Percentiles rank a stretch among this genome's conserved stretches.
phyloP scores from a whole-genome alignment of 2,888 invertebrate species.

The Pecten maximus region DNA sequence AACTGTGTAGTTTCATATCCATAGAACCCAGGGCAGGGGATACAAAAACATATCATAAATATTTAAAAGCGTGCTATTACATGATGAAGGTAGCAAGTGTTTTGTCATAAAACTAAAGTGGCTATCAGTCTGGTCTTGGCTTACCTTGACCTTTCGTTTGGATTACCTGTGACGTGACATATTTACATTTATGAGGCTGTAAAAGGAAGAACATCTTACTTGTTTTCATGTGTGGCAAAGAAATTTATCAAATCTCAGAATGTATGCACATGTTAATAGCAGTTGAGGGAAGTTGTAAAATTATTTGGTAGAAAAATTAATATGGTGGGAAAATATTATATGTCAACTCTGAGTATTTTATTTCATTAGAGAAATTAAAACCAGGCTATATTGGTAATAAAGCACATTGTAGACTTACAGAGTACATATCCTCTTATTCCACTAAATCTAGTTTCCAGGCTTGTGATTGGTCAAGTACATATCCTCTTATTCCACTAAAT shows the following conservation, averaged over 20 bases:
- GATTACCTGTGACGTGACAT: not conserved
- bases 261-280: not conserved
- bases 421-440: not conserved
- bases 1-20: no score
- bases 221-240: not conserved
- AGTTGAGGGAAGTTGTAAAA: not conserved
- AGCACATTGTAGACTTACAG: not conserved
- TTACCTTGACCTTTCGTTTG: not conserved
- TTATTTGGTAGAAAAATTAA: not conserved
- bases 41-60: no score
- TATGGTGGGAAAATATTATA: not conserved
- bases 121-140: not conserved
- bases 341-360: not conserved
- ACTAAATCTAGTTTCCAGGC: not conserved
- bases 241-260: not conserved
- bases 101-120: no score
- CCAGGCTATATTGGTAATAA: no score
- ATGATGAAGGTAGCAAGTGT: no score
- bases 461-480: no score
- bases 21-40: no score
- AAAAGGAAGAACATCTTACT: not conserved
- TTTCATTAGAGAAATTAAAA: not conserved
- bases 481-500: not conserved
- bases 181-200: conserved; percentile 1
- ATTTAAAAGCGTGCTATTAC: no score